Conservation (phyloP, 2,888 invertebrate species). For the Bellardia bayeri region DNA sequence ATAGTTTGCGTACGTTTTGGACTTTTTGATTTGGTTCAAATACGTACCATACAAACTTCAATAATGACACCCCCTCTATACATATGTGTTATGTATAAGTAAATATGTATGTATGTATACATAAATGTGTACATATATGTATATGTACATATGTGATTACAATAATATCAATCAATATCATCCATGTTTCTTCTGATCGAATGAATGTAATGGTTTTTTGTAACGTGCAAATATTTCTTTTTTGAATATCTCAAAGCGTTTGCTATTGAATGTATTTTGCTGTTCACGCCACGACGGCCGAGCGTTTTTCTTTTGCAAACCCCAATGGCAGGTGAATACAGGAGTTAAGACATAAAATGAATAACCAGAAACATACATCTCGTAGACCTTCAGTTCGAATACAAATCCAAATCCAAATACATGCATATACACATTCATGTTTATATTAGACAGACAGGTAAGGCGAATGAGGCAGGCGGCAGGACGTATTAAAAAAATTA, state of each 20-base stretch:
- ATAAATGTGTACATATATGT: not conserved
- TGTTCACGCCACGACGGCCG: slow-evolving; percentile 94
- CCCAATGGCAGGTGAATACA: slow-evolving; percentile 96
- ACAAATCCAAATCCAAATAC: not conserved
- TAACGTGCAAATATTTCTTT: slow-evolving; percentile 92
- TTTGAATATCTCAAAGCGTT: slow-evolving; percentile 93
- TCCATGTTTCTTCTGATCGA: slow-evolving; percentile 58
- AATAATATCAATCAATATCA: slow-evolving; percentile 53
- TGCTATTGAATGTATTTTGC: slow-evolving; percentile 92
- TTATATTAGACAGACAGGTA: not conserved
- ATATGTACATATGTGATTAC: not conserved
- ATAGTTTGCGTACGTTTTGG: too few species aligned
- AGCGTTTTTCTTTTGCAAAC: slow-evolving; percentile 91
- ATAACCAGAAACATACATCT: slow-evolving; percentile 95
- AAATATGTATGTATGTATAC: not conserved
- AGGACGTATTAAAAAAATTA: not conserved
- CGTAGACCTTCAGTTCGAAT: slow-evolving; percentile 89
- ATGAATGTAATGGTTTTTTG: slow-evolving; percentile 75
- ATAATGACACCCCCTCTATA: too few species aligned
- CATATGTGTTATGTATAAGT: not conserved
- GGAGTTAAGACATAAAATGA: slow-evolving; percentile 94
- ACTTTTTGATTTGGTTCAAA: too few species aligned
- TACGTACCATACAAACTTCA: too few species aligned
- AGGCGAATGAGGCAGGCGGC: not conserved
- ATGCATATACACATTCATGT: not conserved